Evolutionary conservation across 2,797 vertebrate species (phyloP).

Genomic region (Melanogrammus aeglefinus): DNA sequence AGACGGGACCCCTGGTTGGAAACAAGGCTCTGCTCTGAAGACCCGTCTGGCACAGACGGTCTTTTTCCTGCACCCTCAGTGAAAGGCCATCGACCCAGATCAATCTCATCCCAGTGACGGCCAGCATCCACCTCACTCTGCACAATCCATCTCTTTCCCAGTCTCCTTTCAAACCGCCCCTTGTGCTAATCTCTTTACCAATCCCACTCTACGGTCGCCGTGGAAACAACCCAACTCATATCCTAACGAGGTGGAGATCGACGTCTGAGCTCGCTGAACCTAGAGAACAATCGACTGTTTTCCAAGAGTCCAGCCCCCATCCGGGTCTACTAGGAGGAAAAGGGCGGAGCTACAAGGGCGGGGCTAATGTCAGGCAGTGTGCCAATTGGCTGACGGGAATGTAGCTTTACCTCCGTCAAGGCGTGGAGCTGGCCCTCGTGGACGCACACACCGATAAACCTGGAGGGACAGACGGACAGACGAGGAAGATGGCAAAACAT

Average conservation of each 20-base stretch:
- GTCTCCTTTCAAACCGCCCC: background rate
- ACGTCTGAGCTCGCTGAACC: too few relatives aligned
- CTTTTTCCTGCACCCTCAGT: too few relatives aligned
- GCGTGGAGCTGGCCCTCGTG: constrained; percentile 96
- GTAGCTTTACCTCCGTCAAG: constrained; percentile 86
- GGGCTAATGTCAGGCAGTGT: background rate
- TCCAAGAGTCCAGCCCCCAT: too few relatives aligned
- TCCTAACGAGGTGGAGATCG: background rate
- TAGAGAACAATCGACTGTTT: too few relatives aligned
- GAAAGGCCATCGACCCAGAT: too few relatives aligned
- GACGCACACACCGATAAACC: constrained; percentile 96
- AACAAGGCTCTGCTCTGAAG: too few relatives aligned
- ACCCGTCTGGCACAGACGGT: too few relatives aligned
- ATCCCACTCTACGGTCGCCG: background rate
- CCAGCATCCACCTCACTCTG: too few relatives aligned
- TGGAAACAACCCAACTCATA: background rate
- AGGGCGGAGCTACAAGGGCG: too few relatives aligned
- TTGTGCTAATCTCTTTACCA: background rate
- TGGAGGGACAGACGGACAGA: constrained; percentile 47
- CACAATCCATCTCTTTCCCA: background rate
- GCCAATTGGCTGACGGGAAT: background rate
- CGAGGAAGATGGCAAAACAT: background rate
- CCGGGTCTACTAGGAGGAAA: too few relatives aligned
- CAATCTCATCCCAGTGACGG: too few relatives aligned
- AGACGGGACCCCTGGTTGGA: too few relatives aligned